Conservation (phyloP, 1,140 invertebrate species). For the Drosophila simulans region DNA sequence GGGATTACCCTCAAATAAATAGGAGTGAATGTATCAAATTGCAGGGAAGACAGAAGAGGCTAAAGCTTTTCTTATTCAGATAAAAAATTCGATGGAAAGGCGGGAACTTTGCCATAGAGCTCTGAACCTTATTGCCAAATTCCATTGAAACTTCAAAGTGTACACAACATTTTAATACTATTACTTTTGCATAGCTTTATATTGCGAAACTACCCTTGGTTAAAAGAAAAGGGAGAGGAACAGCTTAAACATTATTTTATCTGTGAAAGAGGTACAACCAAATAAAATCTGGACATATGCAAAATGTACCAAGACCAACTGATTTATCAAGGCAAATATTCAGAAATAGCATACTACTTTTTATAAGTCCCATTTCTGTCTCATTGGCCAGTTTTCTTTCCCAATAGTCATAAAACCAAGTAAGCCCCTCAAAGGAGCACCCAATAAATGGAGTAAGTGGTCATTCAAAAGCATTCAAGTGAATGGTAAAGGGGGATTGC, state of each 20-base stretch:
- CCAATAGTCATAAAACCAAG: background rate
- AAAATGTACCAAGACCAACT: too few species aligned
- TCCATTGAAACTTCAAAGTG: background rate
- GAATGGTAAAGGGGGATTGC: background rate
- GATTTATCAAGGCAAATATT: too few species aligned
- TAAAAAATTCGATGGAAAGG: background rate
- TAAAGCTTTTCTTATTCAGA: background rate
- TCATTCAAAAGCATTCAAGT: slow-evolving; percentile 1
- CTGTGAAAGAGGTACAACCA: too few species aligned
- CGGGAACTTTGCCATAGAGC: too few species aligned
- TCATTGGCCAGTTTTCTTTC: background rate
- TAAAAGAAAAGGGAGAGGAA: too few species aligned
- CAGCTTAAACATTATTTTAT: too few species aligned
- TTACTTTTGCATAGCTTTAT: background rate
- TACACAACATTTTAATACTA: background rate
- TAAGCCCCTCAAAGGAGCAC: background rate
- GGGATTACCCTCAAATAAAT: slow-evolving; percentile 18
- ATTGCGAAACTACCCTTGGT: too few species aligned
- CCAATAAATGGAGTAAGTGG: slow-evolving; percentile 1
- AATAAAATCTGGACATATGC: too few species aligned
- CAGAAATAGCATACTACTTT: too few species aligned
- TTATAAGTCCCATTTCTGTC: background rate
- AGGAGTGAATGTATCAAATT: background rate
- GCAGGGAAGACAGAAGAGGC: background rate
- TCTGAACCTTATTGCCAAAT: background rate